Percentiles rank a stretch among this genome's conserved stretches.
Conservation (phyloP, 1,140 invertebrate genomes). For the Microplitis demolitor region DNA sequence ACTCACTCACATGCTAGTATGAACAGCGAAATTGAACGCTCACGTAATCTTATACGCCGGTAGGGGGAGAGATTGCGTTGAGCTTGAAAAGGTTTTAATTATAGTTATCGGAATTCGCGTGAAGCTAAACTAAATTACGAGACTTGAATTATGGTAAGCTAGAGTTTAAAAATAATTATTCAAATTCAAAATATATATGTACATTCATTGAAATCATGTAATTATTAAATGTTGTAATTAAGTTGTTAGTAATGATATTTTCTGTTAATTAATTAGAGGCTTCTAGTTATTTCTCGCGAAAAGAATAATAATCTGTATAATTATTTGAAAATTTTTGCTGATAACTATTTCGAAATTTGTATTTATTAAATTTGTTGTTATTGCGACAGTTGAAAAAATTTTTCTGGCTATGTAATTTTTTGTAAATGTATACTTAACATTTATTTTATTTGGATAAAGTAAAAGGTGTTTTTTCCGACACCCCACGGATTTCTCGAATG, state of each 20-base stretch:
- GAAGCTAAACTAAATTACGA: slow-evolving; percentile 11
- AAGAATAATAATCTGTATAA: too few relatives aligned
- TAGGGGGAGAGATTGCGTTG: slow-evolving; percentile 49
- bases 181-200: not conserved
- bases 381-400: too few relatives aligned
- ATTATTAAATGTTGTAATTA: too few relatives aligned
- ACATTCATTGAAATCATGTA: not conserved
- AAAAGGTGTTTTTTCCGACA: slow-evolving; percentile 12
- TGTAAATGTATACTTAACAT: not conserved
- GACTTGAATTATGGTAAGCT: not conserved
- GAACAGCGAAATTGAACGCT: slow-evolving; percentile 23
- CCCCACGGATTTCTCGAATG: not conserved
- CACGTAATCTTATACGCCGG: slow-evolving; percentile 33
- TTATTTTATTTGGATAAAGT: not conserved
- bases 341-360: too few relatives aligned
- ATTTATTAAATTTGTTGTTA: too few relatives aligned
- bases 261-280: too few relatives aligned
- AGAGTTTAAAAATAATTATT: not conserved
- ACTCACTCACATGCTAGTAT: slow-evolving; percentile 19
- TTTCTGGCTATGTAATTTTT: too few relatives aligned
- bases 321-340: too few relatives aligned
- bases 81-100: slow-evolving; percentile 57
- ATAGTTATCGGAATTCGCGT: slow-evolving; percentile 35
- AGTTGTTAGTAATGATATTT: too few relatives aligned
- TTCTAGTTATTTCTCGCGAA: too few relatives aligned